Conservation (phyloP, 2,888 invertebrate species). For the Pyrrhia umbra region DNA sequence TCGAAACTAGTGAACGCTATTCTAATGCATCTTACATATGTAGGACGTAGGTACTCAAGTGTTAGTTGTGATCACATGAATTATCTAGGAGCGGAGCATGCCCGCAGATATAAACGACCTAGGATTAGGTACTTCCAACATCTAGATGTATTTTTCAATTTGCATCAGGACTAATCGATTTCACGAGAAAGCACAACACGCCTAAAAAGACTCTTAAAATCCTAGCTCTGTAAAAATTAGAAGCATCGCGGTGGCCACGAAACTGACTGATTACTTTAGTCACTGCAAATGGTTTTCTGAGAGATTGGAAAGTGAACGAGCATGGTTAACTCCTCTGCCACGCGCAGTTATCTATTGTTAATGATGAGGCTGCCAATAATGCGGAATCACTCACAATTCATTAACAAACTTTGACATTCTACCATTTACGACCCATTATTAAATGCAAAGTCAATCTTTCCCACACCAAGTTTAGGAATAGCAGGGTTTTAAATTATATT, state of each 20-base stretch:
- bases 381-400: neutral
- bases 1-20: too few species aligned
- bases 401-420: neutral
- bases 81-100: too few species aligned
- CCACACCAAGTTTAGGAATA: too few species aligned
- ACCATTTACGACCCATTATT: neutral
- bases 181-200: neutral
- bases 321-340: neutral
- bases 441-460: too few species aligned
- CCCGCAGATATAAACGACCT: neutral
- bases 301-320: neutral
- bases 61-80: too few species aligned
- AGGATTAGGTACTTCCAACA: too few species aligned
- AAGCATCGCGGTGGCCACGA: neutral
- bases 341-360: neutral
- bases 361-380: neutral
- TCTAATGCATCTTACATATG: too few species aligned
- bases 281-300: neutral
- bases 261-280: neutral
- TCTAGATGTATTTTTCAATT: too few species aligned
- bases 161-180: neutral
- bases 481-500: too few species aligned
- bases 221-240: neutral
- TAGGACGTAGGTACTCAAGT: too few species aligned
- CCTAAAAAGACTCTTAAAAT: neutral